These are phyloP conservation scores for Kradibia gibbosae DNA, from an alignment of 1,140 invertebrate species.

Conservation along the genomic window DNA sequence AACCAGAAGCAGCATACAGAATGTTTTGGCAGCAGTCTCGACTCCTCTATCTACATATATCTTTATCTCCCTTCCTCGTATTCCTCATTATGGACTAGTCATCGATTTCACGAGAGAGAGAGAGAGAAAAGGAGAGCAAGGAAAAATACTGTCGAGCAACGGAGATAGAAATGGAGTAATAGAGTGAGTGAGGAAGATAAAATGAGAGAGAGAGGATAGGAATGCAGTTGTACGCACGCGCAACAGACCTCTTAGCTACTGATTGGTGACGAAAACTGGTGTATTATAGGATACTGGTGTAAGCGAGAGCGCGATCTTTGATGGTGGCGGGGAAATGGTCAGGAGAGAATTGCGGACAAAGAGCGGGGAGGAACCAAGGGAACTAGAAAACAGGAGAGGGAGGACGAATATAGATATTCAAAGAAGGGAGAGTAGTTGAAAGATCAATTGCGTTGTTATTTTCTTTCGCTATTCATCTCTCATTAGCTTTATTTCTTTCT, in stretches of 20 bases:
- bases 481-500: background rate
- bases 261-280: slow-evolving; percentile 61
- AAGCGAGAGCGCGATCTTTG: background rate
- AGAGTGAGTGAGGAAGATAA: background rate
- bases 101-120: slow-evolving; percentile 57
- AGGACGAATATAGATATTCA: slow-evolving; percentile 11
- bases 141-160: background rate
- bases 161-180: background rate
- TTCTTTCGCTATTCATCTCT: background rate
- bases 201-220: slow-evolving; percentile 8
- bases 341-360: too few relatives aligned
- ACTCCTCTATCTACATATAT: background rate
- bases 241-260: slow-evolving; percentile 58
- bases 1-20: slow-evolving; percentile 45
- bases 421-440: slow-evolving; percentile 9
- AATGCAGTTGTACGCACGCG: slow-evolving; percentile 51
- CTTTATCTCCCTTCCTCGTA: background rate
- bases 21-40: slow-evolving; percentile 60
- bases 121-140: background rate
- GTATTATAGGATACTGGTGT: slow-evolving; percentile 29
- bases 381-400: too few relatives aligned
- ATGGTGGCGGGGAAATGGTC: too few relatives aligned
- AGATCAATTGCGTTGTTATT: slow-evolving; percentile 33
- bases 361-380: too few relatives aligned
- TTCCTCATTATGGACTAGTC: slow-evolving; percentile 59